Evolutionary conservation across 2,797 vertebrate species (phyloP), one percentile per base, ranked within the genome.

Genomic region (Lates japonicus): DNA sequence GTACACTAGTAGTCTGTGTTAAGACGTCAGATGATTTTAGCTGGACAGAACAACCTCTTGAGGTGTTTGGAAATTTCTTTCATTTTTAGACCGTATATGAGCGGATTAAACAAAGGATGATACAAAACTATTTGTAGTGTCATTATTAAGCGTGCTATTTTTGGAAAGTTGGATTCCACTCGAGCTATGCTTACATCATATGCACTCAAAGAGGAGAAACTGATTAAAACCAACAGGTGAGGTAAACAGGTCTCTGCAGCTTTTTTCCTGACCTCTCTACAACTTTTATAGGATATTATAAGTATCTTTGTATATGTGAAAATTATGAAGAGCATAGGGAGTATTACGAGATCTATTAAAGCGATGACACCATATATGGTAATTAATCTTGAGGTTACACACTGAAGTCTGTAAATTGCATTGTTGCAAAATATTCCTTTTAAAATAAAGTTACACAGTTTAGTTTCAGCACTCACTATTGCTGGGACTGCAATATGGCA

Each of bases 61-160:
- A 78, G 63, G 14, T 72, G 77, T 55, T 80, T 75, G 0, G 35
- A 66, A 4, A 86, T 86, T 35, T 73, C 76, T 13, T 80, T 84
- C 70, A 84, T 86, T 63, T 80, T 83, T 0, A 86, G 42, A 0
- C 84, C 84, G 0, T 86, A 86, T 22, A 83, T 83, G 1, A 86
- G 35, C 8, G 35, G 35, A 37, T 37, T 37, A 37, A 37, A 37
- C 35, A 37, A 3, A 51, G 73, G 70, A 35, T 77, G 37, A 74
- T 71, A 80, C n/a, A 77, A 25, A 14, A 74, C 3, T 0, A 8
- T 37, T 37, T 37, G 35, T 3, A 37, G 35, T 8, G 35, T 37
- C 35, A 37, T 37, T 37, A 37, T 37, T 37, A 37, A 37, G 8
- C 35, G 35, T 29, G 25, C 25, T 29, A 29, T 29, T 29, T 29